Conservation (phyloP, 1,140 invertebrate species). For the Trissolcus basalis region DNA sequence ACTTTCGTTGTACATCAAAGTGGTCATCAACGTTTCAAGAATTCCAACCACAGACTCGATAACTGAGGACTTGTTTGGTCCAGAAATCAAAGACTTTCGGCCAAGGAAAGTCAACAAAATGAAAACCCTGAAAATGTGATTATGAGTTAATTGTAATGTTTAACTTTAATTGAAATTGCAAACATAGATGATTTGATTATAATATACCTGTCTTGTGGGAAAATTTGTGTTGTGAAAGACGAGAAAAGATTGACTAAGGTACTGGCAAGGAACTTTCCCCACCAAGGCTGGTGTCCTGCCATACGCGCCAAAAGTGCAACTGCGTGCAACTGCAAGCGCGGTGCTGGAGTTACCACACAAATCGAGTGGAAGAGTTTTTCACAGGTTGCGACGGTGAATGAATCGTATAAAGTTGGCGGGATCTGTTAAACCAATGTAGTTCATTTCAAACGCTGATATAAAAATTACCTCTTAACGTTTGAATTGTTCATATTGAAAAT, state of each 20-base stretch:
- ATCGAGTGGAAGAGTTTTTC: slow-evolving; percentile 82
- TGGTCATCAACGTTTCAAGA: slow-evolving; percentile 77
- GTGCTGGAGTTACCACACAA: slow-evolving; percentile 79
- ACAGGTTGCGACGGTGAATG: slow-evolving; percentile 79
- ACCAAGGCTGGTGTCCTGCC: slow-evolving; percentile 88
- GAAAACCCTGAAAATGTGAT: slow-evolving; percentile 81
- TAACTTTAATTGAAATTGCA: too few relatives aligned
- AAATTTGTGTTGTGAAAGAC: slow-evolving; percentile 84
- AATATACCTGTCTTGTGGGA: slow-evolving; percentile 88
- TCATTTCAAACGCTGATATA: too few relatives aligned
- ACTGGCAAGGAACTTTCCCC: slow-evolving; percentile 90
- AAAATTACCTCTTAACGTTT: too few relatives aligned
- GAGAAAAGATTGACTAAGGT: slow-evolving; percentile 87
- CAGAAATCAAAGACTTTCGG: slow-evolving; percentile 83
- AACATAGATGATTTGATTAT: too few relatives aligned
- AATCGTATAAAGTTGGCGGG: slow-evolving; percentile 76
- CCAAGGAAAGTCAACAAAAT: slow-evolving; percentile 91
- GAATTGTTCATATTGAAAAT: too few relatives aligned
- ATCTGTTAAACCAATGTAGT: slow-evolving; percentile 58
- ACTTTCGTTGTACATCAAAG: slow-evolving; percentile 72
- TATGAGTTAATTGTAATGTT: too few relatives aligned
- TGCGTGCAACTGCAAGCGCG: slow-evolving; percentile 82
- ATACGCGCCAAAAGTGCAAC: slow-evolving; percentile 87
- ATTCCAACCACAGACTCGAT: slow-evolving; percentile 80
- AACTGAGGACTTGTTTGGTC: slow-evolving; percentile 79